Base-by-base conservation (phyloP, 35 echinoderm and acorn worm genomes). In the Ophiothrix spiculata region DNA sequence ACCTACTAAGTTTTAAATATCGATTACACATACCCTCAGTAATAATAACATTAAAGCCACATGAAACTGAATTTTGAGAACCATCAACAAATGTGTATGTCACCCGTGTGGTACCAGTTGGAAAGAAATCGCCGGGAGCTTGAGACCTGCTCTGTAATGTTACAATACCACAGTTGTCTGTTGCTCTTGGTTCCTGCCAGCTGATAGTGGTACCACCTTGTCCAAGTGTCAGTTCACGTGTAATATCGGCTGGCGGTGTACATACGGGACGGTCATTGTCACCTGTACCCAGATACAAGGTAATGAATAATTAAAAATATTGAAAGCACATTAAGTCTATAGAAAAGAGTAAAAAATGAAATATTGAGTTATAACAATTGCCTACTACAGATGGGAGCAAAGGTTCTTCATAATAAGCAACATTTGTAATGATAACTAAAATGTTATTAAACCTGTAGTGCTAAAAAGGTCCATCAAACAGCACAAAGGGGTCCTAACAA, bases 41-140 rank as follows among this genome's bases (percentile, higher is more conserved):
- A 39, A 92, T 73, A 34, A 4, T 86, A 17, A 91, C 77, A 76
- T n/a, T 74, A 78, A 91, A 92, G 1, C 56, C 25, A 60, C 90
- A 92, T 23, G 38, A 36, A 28, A 84, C 90, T 40, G 37, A 31
- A 25, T 86, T 80, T 41, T 56, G 77, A n/a, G 78, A 54, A 28
- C 23, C 56, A 75, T 86, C 90, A 12, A 56, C 49, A 64, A 91
- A 91, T 14, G 54, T 81, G 40, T 91, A 86, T 0, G 4, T 83
- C 17, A 83, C 81, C 4, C 28, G 54, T 37, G 83, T n/a, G 0
- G n/a, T 14, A 3, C 84, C 73, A 75, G 38, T 33, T 23, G 29
- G 21, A 25, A 86, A 86, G 21, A 38, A 40, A 37, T 76, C 23
- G 11, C 74, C 74, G 37, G 84, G 84, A 0, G 37, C n/a, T 40